Base-by-base conservation (phyloP, 2,113 vertebrate species). In the Brienomyrus longianalis region DNA sequence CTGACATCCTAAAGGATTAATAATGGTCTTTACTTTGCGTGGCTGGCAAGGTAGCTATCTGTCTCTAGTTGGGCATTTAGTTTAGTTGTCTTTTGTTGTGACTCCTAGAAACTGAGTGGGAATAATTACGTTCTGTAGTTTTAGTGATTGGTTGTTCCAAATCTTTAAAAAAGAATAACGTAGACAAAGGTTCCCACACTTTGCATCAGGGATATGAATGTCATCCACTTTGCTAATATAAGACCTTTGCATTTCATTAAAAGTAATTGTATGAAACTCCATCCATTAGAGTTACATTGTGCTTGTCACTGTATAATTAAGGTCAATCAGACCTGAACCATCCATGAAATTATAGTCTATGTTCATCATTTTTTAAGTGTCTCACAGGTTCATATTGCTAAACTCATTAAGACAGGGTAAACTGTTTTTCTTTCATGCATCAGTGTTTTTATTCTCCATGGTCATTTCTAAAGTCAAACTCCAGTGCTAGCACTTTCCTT, bases 171-270 rank as follows among this genome's bases (percentile, higher is more conserved):
- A 48, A n/a, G 2, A 43, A 21, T 43, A 45, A 45, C 13, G 45
- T 21, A 10, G 10, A 70, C n/a, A 70, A 70, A 84, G 45, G 35
- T 84, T 84, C 23, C 83, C 17, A 27, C 43, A 84, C 43, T 47
- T n/a, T 48, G 83, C 45, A 45, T 84, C 21, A 23, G 8, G 39
- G 45, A 48, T 84, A n/a, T 84, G 39, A 48, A 84, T 84, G 83
- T 84, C 83, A 45, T 23, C 45, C 74, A 80, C 13, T 80, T 80
- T 84, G 43, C 43, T 47, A 23, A 84, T 84, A 84, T 23, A 48
- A 84, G 83, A 84, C 45, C 39, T 84, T 84, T 48, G 45, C 43
- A 47, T 84, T 84, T 84, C 43, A 84, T 84, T 84, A 84, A 45
- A 84, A 84, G 35, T 80, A 80, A 84, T 47, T 84, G 83, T 48